Base-by-base conservation (phyloP, 2,797 vertebrate species). In the Lagothrix lagotricha region DNA sequence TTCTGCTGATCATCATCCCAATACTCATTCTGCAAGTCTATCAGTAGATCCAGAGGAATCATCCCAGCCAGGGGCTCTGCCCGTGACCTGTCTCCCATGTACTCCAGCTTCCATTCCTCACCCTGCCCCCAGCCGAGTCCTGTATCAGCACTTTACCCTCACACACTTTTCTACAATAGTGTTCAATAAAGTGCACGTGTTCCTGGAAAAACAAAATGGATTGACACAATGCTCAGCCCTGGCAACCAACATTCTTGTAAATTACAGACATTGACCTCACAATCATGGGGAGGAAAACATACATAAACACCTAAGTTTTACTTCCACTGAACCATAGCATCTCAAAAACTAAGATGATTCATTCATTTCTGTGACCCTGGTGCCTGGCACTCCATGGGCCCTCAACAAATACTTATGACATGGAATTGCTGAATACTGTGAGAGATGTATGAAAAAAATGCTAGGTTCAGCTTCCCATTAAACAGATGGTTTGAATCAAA, bases 401-500 rank as follows among this genome's bases (percentile, higher is more conserved):
- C 48, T 94, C 58, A 75, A 72, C 30, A 96, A 96, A 76, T 97
- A 88, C 93, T 76, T 96, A 79, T 33, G n/a, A n/a, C 12, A 52
- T 15, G 41, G 84, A 85, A 90, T 20, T 91, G 30, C 58, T 80
- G 41, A 93, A 39, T 48, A 48, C 87, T 73, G n/a, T 73, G 83
- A 90, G 36, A 87, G 50, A 93, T 39, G 2, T 39, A 50, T 72
- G 12, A 76, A 92, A 82, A 95, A 90, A 84, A 3, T 81, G 19
- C 70, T 94, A 83, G 83, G 24, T 77, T 96, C 28, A 58, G 46
- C 86, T 92, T 92, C 87, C 84, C 52, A 11, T 72, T 77, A 92
- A 90, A 95, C 98, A 98, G 89, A 96, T 97, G 97, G 94, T 97
- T 97, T 97, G 87, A 97, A 97, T 97, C 84, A 96, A 97, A 90